Evolutionary conservation across 2,113 vertebrate genomes (phyloP).

Genomic region (Piprites chloris): DNA sequence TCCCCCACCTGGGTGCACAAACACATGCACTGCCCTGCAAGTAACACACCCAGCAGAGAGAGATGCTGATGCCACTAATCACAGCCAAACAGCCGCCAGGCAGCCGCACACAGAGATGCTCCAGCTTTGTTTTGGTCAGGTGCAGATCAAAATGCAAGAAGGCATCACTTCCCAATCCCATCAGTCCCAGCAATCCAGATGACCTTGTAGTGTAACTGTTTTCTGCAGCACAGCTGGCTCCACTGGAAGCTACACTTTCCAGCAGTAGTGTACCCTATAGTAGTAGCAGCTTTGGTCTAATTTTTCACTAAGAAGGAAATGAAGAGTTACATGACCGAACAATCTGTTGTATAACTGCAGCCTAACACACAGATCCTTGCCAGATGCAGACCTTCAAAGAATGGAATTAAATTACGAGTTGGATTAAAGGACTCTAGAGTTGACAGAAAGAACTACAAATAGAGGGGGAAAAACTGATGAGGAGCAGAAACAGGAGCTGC

Average conservation of each 20-base stretch:
- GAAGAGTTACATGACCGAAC: neutral
- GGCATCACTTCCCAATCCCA: neutral
- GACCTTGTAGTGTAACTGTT: slow-evolving; percentile 45
- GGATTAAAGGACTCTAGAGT: neutral
- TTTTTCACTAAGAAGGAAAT: slow-evolving; percentile 34
- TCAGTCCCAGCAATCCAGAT: neutral
- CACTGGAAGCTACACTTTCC: neutral
- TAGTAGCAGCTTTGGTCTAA: slow-evolving; percentile 20
- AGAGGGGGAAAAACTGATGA: neutral
- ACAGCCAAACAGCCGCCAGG: neutral
- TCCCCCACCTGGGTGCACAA: neutral
- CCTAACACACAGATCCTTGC: neutral
- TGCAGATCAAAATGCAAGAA: neutral
- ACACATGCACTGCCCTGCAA: neutral
- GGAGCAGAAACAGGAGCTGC: neutral
- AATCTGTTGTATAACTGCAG: neutral
- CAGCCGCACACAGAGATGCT: neutral
- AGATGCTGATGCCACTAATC: neutral
- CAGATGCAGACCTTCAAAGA: slow-evolving; percentile 33
- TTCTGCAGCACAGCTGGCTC: slow-evolving; percentile 47
- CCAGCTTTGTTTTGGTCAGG: neutral
- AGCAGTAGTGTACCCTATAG: slow-evolving; percentile 37
- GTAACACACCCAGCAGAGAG: neutral
- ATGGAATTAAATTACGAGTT: neutral
- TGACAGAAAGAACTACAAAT: neutral